phyloP scores from a whole-genome alignment of 2,113 vertebrate genomes.

The Scortum barcoo region DNA sequence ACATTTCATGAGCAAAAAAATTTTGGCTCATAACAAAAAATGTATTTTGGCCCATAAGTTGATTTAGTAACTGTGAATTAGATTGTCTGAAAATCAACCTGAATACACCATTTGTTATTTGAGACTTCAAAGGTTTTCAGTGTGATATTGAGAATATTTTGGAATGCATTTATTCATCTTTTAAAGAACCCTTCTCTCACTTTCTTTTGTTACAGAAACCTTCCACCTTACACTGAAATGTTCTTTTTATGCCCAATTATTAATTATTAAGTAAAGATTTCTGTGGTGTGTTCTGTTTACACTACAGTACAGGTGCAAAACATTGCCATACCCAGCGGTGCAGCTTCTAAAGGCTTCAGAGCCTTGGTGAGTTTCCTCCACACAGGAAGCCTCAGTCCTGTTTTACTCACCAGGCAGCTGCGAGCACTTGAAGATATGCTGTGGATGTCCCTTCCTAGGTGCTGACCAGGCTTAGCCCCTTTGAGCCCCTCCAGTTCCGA shows the following conservation, averaged over 20 bases:
- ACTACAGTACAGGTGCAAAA: background rate
- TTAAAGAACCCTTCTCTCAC: background rate
- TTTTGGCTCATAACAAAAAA: background rate
- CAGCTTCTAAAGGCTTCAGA: background rate
- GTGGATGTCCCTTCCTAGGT: slow-evolving; percentile 52
- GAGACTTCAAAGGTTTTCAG: background rate
- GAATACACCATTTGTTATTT: background rate
- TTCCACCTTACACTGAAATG: slow-evolving; percentile 2
- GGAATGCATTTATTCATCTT: background rate
- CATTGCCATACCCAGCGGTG: background rate
- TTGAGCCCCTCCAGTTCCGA: slow-evolving; percentile 70
- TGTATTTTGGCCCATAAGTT: background rate
- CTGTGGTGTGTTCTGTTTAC: background rate
- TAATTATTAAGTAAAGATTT: background rate
- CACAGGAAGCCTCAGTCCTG: background rate
- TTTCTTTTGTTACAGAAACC: too few relatives aligned
- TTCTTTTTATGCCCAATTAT: background rate
- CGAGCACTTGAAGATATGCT: slow-evolving; percentile 44
- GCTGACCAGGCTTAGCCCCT: slow-evolving; percentile 76
- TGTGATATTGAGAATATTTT: background rate
- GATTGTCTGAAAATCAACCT: background rate
- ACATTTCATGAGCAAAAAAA: background rate
- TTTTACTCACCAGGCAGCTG: slow-evolving; percentile 22
- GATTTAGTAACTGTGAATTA: background rate
- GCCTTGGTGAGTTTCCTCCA: background rate